phyloP scores from a whole-genome alignment of 2,888 invertebrate genomes.

The Hipparchia semele region DNA sequence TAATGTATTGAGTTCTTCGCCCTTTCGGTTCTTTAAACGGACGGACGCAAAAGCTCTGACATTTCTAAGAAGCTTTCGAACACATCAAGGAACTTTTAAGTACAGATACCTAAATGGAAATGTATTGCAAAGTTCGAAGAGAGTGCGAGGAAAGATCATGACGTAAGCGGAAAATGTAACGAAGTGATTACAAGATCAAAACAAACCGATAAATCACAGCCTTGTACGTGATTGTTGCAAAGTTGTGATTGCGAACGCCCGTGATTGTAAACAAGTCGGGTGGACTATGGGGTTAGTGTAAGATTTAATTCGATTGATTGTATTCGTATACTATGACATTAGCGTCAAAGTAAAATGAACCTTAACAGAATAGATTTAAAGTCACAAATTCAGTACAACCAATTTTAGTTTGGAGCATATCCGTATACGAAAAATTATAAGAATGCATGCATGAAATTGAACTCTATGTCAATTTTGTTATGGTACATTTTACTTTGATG shows the following conservation, averaged over 20 bases:
- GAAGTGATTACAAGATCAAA: conserved; percentile 7
- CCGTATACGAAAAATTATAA: no score
- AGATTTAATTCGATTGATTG: no score
- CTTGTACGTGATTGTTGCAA: conserved; percentile 1
- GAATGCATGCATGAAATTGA: no score
- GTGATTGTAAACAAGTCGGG: conserved; percentile 4
- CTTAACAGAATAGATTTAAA: no score
- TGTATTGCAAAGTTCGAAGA: not conserved
- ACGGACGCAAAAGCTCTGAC: not conserved
- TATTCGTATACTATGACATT: no score
- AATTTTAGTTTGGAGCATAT: no score
- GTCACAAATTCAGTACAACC: no score
- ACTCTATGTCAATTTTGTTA: no score
- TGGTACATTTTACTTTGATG: no score
- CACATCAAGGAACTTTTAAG: not conserved
- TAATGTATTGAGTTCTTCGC: not conserved
- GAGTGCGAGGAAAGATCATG: not conserved
- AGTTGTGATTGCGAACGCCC: not conserved
- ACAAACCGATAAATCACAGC: conserved; percentile 15
- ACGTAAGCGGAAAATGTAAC: conserved; percentile 5
- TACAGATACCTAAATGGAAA: not conserved
- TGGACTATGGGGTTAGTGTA: not conserved
- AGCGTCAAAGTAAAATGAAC: no score
- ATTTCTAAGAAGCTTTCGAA: not conserved
- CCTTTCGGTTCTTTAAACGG: not conserved